Evolutionary conservation across 2,888 invertebrate species (phyloP), one percentile per base, ranked within the genome.

Genomic region (Tetropium fuscum): DNA sequence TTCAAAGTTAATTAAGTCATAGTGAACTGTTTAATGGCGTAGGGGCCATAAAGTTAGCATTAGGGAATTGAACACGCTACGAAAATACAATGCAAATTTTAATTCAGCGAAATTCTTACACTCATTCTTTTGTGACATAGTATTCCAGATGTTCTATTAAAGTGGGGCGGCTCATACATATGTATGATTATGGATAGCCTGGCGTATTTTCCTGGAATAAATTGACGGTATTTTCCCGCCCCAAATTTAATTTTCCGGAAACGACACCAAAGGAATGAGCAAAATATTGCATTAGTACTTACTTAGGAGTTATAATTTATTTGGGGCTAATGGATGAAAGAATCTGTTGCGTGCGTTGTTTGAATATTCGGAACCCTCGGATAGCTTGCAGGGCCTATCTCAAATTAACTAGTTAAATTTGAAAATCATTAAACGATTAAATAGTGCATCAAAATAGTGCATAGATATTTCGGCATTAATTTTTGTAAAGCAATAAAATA

Each of bases 71-170:
- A n/a, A n/a, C n/a, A n/a, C n/a, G n/a, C n/a, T n/a, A n/a, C n/a
- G n/a, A n/a, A n/a, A n/a, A n/a, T n/a, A n/a, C n/a, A n/a, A 34
- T 34, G 3, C 6, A 34, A 13, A 34, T 34, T 13, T 34, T 34
- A 34, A 34, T 34, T 34, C 34, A 34, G 13, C 11, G 8, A 6
- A 11, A 13, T 15, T n/a, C 2, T 34, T 11, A 3, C 1, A 5
- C 10, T 34, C 15, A 8, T 34, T 15, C 34, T 34, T 5, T 34
- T 3, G 34, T 34, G 34, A 34, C 34, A 34, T 34, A 34, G 11
- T 34, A 34, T 13, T 34, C 15, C 34, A 34, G 34, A 34, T 34
- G 34, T 34, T 34, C 34, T 34, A 34, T 15, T 34, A 13, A 13
- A 34, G 34, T 8, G 2, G 6, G 6, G 15, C 6, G 2, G 15